Base-by-base conservation (phyloP, 2,797 vertebrate genomes). In the Tangara arthus region DNA sequence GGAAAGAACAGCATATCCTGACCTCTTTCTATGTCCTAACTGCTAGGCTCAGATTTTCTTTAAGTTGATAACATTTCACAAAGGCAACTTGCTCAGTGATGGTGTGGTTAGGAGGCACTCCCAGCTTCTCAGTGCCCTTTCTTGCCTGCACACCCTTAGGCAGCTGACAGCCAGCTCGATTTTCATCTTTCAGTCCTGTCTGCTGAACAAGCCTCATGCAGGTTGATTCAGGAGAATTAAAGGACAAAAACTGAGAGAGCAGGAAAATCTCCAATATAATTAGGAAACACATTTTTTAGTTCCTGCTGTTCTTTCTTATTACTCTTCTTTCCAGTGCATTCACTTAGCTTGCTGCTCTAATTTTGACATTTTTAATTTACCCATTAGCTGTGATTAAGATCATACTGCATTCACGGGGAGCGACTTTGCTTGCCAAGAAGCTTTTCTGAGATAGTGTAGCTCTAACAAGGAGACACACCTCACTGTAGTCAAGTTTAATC, bases 361-460 rank as follows among this genome's bases (percentile, higher is more conserved):
- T 91, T 96, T 77, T 82, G 75, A 87, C 56, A 60, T 42, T 66
- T 87, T 92, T 35, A 85, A 80, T 95, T 82, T 85, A 44, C n/a
- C 68, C 41, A 55, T 94, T 92, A 87, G 24, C 52, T 87, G 37
- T 82, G 71, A 89, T 93, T 94, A 90, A 89, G 70, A 80, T 82
- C 59, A 24, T 39, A 11, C 24, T 81, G 46, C n/a, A 53, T 73
- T 89, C 44, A 56, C 46, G 49, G 64, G 47, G 39, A 84, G 35
- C n/a, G 56, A 68, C 37, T 81, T 73, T 63, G 7, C 37, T 64
- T 87, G 35, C 64, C 68, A 63, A 76, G 68, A 80, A 72, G 21
- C 15, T 80, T 87, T 90, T 60, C 66, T 77, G 76, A 85, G 44
- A 15, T 63, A 49, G 35, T 68, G 35, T 6, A 73, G 44, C 68